Conservation (phyloP, 2,888 invertebrate genomes). For the Sycophila texana region DNA sequence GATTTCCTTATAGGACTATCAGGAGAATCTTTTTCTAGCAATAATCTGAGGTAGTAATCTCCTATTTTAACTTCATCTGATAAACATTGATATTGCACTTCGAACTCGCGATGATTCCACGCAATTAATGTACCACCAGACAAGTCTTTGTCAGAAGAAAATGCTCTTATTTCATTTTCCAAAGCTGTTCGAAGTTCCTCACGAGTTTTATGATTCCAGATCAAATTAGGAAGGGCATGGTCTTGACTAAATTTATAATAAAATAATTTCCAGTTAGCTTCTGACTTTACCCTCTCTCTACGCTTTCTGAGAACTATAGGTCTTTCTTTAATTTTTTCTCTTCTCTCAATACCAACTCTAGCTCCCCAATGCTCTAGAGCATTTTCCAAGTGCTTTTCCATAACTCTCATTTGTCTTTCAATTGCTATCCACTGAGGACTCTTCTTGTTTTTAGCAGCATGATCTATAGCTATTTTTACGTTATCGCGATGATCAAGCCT, state of each 20-base stretch:
- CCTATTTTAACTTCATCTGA: slow-evolving; percentile 98
- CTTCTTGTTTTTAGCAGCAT: slow-evolving; percentile 82
- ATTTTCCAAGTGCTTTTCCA: slow-evolving; percentile 89
- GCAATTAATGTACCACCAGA: slow-evolving; percentile 88
- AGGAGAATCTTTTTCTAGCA: slow-evolving; percentile 93
- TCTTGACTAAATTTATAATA: slow-evolving; percentile 96
- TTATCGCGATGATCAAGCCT: slow-evolving; percentile 91
- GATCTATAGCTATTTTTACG: slow-evolving; percentile 93
- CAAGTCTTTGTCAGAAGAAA: slow-evolving; percentile 92
- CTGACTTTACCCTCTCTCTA: slow-evolving; percentile 90
- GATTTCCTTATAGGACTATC: slow-evolving; percentile 93
- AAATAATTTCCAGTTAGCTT: slow-evolving; percentile 94
- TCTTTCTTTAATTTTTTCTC: slow-evolving; percentile 82
- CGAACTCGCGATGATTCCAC: slow-evolving; percentile 99
- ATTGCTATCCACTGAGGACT: slow-evolving; percentile 85
- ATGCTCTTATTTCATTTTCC: slow-evolving; percentile 94
- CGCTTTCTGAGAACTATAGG: slow-evolving; percentile 95
- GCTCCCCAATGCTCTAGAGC: slow-evolving; percentile 86
- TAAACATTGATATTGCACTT: slow-evolving; percentile 94
- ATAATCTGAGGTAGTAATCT: slow-evolving; percentile 95
- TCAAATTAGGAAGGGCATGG: slow-evolving; percentile 95
- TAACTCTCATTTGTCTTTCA: slow-evolving; percentile 84
- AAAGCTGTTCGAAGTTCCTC: slow-evolving; percentile 95
- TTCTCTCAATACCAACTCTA: slow-evolving; percentile 79
- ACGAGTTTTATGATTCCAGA: slow-evolving; percentile 99